phyloP scores from a whole-genome alignment of 2,888 invertebrate species.

The Dexiosoma caninum region DNA sequence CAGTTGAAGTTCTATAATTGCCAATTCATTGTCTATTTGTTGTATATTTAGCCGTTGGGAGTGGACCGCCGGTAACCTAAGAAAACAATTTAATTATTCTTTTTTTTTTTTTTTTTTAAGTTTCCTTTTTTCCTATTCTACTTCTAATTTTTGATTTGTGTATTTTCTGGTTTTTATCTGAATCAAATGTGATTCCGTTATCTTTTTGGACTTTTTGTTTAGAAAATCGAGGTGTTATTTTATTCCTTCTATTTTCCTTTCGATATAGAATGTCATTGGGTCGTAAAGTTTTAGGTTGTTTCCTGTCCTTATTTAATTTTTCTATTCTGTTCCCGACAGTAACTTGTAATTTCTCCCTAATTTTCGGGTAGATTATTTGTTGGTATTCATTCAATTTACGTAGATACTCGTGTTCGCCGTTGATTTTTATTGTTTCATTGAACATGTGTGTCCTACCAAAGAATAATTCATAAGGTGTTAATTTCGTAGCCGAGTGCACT shows the following conservation, averaged over 20 bases:
- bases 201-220: slow-evolving; percentile 45
- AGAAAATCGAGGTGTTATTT: slow-evolving; percentile 1
- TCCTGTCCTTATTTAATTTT: slow-evolving; percentile 47
- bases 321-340: slow-evolving; percentile 11
- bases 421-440: background rate
- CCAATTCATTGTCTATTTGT: background rate
- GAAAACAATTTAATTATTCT: too few relatives aligned
- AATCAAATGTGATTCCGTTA: slow-evolving; percentile 38
- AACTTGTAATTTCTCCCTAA: slow-evolving; percentile 21
- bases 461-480: slow-evolving; percentile 19
- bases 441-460: slow-evolving; percentile 56
- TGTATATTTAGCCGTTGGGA: slow-evolving; percentile 2
- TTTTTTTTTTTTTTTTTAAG: too few relatives aligned
- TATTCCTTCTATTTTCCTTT: slow-evolving; percentile 30
- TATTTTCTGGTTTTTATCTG: slow-evolving; percentile 53
- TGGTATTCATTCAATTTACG: slow-evolving; percentile 12
- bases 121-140: background rate
- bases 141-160: slow-evolving; percentile 49
- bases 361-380: slow-evolving; percentile 38
- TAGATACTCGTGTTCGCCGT: slow-evolving; percentile 9
- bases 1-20: too few relatives aligned
- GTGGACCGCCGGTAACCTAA: background rate
- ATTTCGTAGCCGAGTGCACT: slow-evolving; percentile 13
- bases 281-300: background rate
- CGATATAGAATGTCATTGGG: slow-evolving; percentile 36